phyloP scores from a whole-genome alignment of 2,888 invertebrate species.

The Orthonychiurus folsomi region DNA sequence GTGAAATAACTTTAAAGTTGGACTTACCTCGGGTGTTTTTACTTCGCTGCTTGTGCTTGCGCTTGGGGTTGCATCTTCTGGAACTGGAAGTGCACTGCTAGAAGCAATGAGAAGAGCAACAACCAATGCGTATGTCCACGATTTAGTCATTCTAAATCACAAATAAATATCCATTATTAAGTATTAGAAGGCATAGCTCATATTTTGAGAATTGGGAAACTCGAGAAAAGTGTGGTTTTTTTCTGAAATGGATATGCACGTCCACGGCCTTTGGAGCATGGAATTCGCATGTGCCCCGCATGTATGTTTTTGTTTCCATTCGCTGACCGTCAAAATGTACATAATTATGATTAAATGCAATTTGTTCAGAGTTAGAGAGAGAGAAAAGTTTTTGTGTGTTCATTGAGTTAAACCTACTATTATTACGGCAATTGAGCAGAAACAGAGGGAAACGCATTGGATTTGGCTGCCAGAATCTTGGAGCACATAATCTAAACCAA shows the following conservation, averaged over 20 bases:
- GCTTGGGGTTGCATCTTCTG: constrained; percentile 28
- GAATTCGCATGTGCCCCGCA: no score
- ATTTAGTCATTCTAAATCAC: constrained; percentile 14
- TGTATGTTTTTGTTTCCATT: background rate
- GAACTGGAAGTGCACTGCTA: constrained; percentile 34
- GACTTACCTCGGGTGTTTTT: no score
- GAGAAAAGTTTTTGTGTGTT: background rate
- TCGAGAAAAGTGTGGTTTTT: background rate
- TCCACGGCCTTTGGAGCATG: no score
- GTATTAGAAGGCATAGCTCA: no score
- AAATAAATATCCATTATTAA: no score
- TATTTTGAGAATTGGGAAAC: no score
- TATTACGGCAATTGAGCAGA: background rate
- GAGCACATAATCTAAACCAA: background rate
- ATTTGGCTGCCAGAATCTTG: no score
- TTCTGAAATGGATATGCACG: background rate
- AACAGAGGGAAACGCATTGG: no score
- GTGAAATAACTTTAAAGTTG: no score
- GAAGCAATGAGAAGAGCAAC: constrained; percentile 30
- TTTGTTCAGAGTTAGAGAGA: background rate
- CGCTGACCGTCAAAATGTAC: background rate
- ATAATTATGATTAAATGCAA: background rate
- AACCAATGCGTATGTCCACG: constrained; percentile 28
- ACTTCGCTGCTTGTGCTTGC: background rate
- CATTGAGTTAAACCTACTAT: background rate